A percentile compares a stretch with the other conserved stretches of the same genome.
Conservation (phyloP, 2,888 invertebrate genomes). For the Amphipyra berbera region DNA sequence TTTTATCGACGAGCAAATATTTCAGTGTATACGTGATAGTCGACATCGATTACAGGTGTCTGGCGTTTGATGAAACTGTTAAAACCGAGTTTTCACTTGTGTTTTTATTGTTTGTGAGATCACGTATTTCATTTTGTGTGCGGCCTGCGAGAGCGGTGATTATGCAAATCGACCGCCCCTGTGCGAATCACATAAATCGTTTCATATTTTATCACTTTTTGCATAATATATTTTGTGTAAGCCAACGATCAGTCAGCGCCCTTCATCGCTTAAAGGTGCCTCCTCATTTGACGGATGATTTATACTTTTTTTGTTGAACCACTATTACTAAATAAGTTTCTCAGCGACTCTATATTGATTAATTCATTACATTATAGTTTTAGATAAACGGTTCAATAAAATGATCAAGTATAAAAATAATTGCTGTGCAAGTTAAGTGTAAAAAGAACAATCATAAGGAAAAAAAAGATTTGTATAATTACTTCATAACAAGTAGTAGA, state of each 20-base stretch:
- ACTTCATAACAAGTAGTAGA: too few relatives aligned
- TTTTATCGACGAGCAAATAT: constrained; percentile 36
- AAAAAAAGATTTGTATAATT: too few relatives aligned
- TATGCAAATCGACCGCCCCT: constrained; percentile 81
- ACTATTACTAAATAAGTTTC: constrained; percentile 50
- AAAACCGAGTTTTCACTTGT: constrained; percentile 45
- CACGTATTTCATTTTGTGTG: constrained; percentile 82
- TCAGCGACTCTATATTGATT: constrained; percentile 30
- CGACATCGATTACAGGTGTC: constrained; percentile 35
- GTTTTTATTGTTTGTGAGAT: constrained; percentile 74
- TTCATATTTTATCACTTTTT: constrained; percentile 84
- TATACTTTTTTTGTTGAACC: constrained; percentile 63
- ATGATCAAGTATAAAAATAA: neutral
- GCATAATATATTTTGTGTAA: constrained; percentile 81
- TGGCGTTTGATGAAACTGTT: constrained; percentile 33
- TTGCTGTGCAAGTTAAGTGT: neutral
- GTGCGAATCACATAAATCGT: constrained; percentile 84
- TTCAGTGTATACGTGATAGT: constrained; percentile 21
- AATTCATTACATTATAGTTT: constrained; percentile 18
- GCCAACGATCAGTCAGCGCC: constrained; percentile 78
- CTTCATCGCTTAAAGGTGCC: constrained; percentile 68
- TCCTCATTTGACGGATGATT: constrained; percentile 74
- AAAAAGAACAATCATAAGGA: too few relatives aligned
- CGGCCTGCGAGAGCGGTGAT: constrained; percentile 75
- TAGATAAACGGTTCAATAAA: constrained; percentile 2